Evolutionary conservation across 1,140 invertebrate species (phyloP).

Genomic region (Phymastichus coffea): DNA sequence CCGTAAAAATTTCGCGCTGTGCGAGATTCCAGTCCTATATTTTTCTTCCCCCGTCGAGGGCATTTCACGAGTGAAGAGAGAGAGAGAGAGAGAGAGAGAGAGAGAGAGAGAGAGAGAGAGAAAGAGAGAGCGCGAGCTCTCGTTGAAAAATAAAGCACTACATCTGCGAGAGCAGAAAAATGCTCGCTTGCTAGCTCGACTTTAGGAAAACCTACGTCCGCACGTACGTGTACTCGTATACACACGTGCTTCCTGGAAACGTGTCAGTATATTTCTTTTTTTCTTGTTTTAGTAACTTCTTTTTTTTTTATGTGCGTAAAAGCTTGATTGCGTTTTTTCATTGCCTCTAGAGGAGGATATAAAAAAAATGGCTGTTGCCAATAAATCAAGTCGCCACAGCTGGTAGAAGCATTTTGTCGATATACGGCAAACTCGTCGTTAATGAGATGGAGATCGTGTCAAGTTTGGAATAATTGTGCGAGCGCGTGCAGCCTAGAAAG

Average conservation of each 20-base stretch:
- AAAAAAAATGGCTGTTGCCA: too few species aligned
- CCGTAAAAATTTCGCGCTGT: background rate
- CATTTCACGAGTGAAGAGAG: background rate
- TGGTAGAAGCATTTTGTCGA: too few species aligned
- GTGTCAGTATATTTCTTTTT: too few species aligned
- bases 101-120: too few species aligned
- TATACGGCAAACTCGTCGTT: slow-evolving; percentile 8
- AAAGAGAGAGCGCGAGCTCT: too few species aligned
- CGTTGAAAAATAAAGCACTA: slow-evolving; percentile 5
- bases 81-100: too few species aligned
- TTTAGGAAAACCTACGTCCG: background rate
- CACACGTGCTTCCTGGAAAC: background rate
- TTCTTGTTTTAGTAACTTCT: too few species aligned
- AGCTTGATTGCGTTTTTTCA: too few species aligned
- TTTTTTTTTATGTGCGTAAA: too few species aligned
- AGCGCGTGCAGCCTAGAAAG: background rate
- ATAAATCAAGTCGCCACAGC: too few species aligned
- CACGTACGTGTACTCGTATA: background rate
- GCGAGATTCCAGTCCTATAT: background rate
- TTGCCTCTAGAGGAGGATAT: too few species aligned
- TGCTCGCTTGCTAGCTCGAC: background rate
- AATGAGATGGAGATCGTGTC: background rate
- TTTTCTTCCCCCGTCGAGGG: background rate
- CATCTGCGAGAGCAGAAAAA: background rate
- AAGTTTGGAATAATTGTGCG: background rate